phyloP scores from a whole-genome alignment of 2,888 invertebrate species.

The Tuta absoluta region DNA sequence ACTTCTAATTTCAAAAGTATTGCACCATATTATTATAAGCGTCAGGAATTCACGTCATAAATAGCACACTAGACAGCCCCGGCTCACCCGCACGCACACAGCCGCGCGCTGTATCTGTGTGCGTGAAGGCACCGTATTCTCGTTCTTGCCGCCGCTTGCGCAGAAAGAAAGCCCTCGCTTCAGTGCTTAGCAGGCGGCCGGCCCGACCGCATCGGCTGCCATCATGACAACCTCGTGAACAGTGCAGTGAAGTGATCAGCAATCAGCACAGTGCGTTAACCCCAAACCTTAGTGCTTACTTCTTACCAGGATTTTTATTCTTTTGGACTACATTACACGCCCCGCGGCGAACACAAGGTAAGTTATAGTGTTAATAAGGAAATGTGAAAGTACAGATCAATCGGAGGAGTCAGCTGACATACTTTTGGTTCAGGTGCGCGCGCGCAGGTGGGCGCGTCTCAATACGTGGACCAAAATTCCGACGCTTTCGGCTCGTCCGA shows the following conservation, averaged over 20 bases:
- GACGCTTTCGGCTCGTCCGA: constrained; percentile 65
- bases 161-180: constrained; percentile 67
- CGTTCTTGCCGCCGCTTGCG: constrained; percentile 68
- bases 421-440: constrained; percentile 78
- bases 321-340: constrained; percentile 58
- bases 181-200: constrained; percentile 78
- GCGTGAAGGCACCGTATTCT: constrained; percentile 57
- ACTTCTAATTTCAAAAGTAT: too few species aligned
- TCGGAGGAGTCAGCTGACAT: constrained; percentile 77
- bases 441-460: constrained; percentile 77
- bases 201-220: constrained; percentile 72
- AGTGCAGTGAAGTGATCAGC: constrained; percentile 75
- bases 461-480: constrained; percentile 76
- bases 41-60: neutral
- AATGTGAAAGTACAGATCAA: constrained; percentile 79
- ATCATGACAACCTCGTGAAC: constrained; percentile 69
- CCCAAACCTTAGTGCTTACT: constrained; percentile 70
- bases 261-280: constrained; percentile 74
- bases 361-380: constrained; percentile 63
- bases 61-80: neutral
- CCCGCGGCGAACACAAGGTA: constrained; percentile 72
- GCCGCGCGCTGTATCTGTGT: constrained; percentile 43
- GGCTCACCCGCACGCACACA: constrained; percentile 43
- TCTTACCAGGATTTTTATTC: constrained; percentile 70
- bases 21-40: too few species aligned